Percentiles rank a stretch among this genome's conserved stretches.
phyloP scores from a whole-genome alignment of 1,140 invertebrate species.

The Atopsyche davidsoni region DNA sequence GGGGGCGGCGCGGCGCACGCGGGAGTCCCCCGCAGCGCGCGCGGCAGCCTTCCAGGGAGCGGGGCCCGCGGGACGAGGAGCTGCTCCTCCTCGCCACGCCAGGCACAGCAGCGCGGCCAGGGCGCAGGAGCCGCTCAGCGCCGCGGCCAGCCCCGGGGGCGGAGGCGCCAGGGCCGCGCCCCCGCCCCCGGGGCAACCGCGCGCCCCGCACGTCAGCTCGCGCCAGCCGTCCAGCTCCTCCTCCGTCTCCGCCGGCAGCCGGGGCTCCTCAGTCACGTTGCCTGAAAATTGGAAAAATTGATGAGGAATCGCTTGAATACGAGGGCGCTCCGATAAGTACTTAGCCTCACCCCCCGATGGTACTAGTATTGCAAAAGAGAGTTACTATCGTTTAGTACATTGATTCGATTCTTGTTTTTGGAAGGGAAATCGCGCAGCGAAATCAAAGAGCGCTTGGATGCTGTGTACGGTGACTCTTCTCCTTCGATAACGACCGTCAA shows the following conservation, averaged over 20 bases:
- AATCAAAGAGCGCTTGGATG: no score
- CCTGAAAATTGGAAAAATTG: no score
- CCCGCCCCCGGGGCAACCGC: slow-evolving; percentile 37
- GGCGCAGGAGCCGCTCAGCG: slow-evolving; percentile 39
- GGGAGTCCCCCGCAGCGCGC: slow-evolving; percentile 44
- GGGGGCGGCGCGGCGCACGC: slow-evolving; percentile 55
- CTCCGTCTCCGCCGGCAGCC: slow-evolving; percentile 21
- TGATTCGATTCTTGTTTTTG: no score
- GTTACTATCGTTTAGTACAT: no score
- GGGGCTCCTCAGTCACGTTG: slow-evolving; percentile 17
- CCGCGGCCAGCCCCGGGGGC: slow-evolving; percentile 47
- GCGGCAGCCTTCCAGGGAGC: slow-evolving; percentile 41
- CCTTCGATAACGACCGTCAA: no score
- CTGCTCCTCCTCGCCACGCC: slow-evolving; percentile 33
- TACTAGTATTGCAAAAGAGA: no score
- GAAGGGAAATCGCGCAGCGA: no score
- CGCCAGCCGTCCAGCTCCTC: slow-evolving; percentile 28
- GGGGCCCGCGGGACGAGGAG: slow-evolving; percentile 35
- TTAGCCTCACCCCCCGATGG: no score
- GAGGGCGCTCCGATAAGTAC: no score
- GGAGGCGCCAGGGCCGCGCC: slow-evolving; percentile 44
- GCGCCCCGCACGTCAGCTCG: slow-evolving; percentile 41
- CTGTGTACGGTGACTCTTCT: no score
- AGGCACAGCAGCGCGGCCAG: slow-evolving; percentile 13
- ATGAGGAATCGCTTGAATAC: no score